Percentiles rank a stretch among this genome's conserved stretches.
These are phyloP conservation scores for Narcine bancroftii DNA, from an alignment of 2,113 vertebrate genomes.

Conservation along the genomic window DNA sequence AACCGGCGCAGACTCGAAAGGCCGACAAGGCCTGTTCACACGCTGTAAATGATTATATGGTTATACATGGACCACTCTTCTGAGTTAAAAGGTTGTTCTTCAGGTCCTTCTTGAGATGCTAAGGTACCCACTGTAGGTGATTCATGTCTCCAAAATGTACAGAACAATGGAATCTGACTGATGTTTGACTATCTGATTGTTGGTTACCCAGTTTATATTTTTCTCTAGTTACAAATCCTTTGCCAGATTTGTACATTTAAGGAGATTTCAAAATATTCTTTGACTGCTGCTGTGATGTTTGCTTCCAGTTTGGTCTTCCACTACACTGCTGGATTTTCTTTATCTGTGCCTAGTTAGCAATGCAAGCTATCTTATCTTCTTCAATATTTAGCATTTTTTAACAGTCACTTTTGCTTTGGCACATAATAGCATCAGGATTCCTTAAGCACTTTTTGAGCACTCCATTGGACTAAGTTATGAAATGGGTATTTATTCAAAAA, in stretches of 20 bases:
- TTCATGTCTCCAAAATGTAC: no score
- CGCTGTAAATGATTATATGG: no score
- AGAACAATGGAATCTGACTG: not conserved
- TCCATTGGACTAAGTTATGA: not conserved
- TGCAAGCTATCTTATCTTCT: constrained; percentile 21
- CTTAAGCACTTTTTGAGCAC: constrained; percentile 20
- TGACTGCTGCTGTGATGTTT: not conserved
- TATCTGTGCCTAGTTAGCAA: not conserved
- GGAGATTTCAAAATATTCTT: not conserved
- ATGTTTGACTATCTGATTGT: not conserved
- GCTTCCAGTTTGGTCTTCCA: not conserved
- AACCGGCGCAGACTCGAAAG: no score
- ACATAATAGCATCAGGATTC: constrained; percentile 14
- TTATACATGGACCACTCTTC: no score
- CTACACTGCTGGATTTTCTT: not conserved
- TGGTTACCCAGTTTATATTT: not conserved
- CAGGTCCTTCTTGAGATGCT: no score
- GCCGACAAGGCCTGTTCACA: no score
- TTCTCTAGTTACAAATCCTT: not conserved
- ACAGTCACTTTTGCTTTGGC: not conserved
- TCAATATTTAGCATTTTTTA: not conserved
- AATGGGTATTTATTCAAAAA: not conserved
- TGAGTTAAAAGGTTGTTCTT: no score
- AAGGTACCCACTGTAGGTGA: no score
- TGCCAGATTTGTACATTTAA: not conserved